A percentile compares a stretch with the other conserved stretches of the same genome.
Conservation (phyloP, 2,797 vertebrate species). For the Intellagama lesueurii region DNA sequence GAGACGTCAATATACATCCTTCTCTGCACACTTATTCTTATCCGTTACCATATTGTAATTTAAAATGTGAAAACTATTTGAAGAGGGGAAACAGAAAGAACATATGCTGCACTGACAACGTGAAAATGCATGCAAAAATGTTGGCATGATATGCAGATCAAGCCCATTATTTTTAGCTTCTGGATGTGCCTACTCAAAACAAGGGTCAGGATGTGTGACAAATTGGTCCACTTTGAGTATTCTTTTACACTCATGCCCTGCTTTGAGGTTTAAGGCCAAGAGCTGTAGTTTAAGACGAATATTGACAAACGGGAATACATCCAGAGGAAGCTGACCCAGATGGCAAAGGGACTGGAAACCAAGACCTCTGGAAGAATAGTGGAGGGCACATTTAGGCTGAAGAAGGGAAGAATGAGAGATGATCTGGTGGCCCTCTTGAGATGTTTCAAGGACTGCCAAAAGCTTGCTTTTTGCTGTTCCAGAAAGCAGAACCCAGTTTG, state of each 20-base stretch:
- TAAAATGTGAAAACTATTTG: conserved; percentile 25
- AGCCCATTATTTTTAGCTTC: conserved; percentile 13
- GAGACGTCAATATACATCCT: background rate
- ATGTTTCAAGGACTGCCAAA: no score
- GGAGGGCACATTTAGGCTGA: no score
- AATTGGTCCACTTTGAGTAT: background rate
- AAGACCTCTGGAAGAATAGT: no score
- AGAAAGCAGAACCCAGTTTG: no score
- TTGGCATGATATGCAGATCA: conserved; percentile 15
- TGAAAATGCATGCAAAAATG: conserved; percentile 34
- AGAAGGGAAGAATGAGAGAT: no score
- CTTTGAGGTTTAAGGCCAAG: no score
- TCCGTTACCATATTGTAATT: conserved; percentile 24
- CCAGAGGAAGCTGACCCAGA: no score
- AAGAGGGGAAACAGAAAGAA: conserved; percentile 12
- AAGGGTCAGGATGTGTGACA: background rate
- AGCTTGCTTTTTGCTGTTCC: no score
- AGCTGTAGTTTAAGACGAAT: no score
- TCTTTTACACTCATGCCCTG: background rate
- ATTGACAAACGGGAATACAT: no score
- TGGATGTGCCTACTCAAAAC: background rate
- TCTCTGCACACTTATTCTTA: conserved; percentile 6
- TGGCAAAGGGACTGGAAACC: no score
- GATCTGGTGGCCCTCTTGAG: no score
- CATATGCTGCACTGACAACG: conserved; percentile 34